phyloP scores from a whole-genome alignment of 2,797 vertebrate genomes.

The Mastacembelus armatus region DNA sequence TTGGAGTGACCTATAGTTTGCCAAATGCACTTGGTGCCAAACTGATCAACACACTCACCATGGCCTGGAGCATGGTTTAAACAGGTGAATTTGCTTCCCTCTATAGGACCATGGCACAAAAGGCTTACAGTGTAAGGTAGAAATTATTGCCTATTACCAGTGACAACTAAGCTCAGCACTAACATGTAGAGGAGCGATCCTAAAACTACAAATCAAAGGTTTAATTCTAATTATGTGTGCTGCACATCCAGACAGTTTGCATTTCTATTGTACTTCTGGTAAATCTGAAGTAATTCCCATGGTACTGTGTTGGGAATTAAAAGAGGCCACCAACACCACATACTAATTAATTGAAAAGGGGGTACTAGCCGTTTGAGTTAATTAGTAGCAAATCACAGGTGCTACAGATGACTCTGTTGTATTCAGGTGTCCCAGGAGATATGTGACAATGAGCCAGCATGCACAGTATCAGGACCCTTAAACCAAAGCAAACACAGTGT shows the following conservation, averaged over 20 bases:
- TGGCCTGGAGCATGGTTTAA: slow-evolving; percentile 33
- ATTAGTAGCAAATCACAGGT: too few species aligned
- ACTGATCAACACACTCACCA: slow-evolving; percentile 26
- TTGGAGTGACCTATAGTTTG: slow-evolving; percentile 12
- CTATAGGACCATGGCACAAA: slow-evolving; percentile 6
- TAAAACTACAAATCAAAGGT: not conserved
- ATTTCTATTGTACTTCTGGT: too few species aligned
- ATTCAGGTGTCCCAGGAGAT: not conserved
- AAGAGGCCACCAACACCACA: too few species aligned
- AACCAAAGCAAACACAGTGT: not conserved
- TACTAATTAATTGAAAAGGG: too few species aligned
- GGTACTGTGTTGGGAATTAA: too few species aligned
- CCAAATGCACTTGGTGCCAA: slow-evolving; percentile 36
- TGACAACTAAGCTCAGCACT: not conserved
- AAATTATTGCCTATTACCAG: not conserved
- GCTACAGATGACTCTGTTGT: too few species aligned
- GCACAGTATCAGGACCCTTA: too few species aligned
- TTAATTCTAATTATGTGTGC: not conserved
- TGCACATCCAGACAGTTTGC: not conserved
- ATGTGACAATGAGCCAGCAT: not conserved
- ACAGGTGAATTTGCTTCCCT: slow-evolving; percentile 22
- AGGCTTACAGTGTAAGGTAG: slow-evolving; percentile 11
- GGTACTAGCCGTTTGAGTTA: too few species aligned
- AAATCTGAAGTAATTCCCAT: too few species aligned
- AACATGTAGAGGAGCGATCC: not conserved